Evolutionary conservation across 2,113 vertebrate species (phyloP), one percentile per base, ranked within the genome.

Genomic region (Apeltes quadracus): DNA sequence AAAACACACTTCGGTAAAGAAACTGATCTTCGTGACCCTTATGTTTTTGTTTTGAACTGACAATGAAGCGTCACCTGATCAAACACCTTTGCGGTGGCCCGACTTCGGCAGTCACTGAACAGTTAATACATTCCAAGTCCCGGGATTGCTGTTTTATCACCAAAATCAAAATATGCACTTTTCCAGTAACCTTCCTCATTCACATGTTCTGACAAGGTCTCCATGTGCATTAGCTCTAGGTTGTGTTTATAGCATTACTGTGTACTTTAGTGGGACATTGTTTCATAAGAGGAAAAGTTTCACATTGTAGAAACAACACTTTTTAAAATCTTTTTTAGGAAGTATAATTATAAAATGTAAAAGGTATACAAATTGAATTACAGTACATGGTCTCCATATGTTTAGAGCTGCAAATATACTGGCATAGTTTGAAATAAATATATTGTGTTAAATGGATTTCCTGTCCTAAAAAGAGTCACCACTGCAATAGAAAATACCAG

Each of bases 141-240:
- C 53, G 66, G 72, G 83, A 81, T 87, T 75, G 57, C 79, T 56
- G 69, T 90, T 88, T 91, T 89, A 89, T 92, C 88, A 86, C 83
- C 61, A 79, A 87, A 89, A 91, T 92, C 89, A 86, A 90, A 91
- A 92, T 89, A 87, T 88, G 85, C 78, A 76, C 69, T 62, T 86
- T 91, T 90, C 85, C 54, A 85, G 56, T 77, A 57, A 72, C 65
- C 58, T 76, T 67, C 83, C 81, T 84, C 61, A 61, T 84, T 90
- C 84, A 74, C 89, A 76, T 86, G 86, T 92, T 85, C 77, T 43
- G 78, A 89, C 88, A 87, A 68, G 82, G 88, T 57, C 78, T 82
- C 65, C 71, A 79, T 85, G 77, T 78, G 75, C 38, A 78, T 83
- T 79, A 76, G 86, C 86, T 82, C 67, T 7, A 25, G 29, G 50